Base-by-base conservation (phyloP, 2,888 invertebrate genomes). In the Cancer borealis region DNA sequence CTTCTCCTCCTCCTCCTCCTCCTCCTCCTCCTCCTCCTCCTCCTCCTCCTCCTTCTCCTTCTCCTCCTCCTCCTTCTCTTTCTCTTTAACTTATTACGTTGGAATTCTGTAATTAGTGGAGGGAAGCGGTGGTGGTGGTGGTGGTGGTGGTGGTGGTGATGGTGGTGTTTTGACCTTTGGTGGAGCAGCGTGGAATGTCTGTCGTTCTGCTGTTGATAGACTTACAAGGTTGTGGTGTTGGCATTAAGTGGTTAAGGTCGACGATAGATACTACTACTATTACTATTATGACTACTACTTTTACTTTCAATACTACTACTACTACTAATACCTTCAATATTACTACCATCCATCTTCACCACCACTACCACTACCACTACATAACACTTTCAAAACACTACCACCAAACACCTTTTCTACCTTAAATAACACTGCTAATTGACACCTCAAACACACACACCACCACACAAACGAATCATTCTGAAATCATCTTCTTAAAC, bases 271-370 rank as follows among this genome's bases (percentile, higher is more conserved):
- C n/a, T 21, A 17, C 14, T n/a, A 21, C 66, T 30, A 26, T 30
- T 79, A 30, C 79, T 79, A 30, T 8, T 79, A 30, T 30, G 30
- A 79, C 30, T 79, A 79, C 79, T 79, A 79, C 79, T 79, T 30
- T 30, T 79, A 79, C 30, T 79, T 30, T 30, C 30, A 79, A 26
- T 79, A 79, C 79, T 79, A 79, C 79, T 79, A 30, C 79, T 79
- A 79, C 12, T 79, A 79, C 79, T 79, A 79, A 12, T 79, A 79
- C 79, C 30, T 30, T 30, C 30, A 49, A 5, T 49, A 49, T 10
- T 49, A 66, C 60, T 66, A 17, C 60, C 17, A 66, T 39, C 39
- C 39, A 39, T 39, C 39, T 39, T 39, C 39, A 66, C 60, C 60
- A 66, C 60, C 60, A 66, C 60, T 66, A 66, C 60, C 60, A 12